Evolutionary conservation across 1,140 invertebrate genomes (phyloP).

Genomic region (Drosophila watanabei): DNA sequence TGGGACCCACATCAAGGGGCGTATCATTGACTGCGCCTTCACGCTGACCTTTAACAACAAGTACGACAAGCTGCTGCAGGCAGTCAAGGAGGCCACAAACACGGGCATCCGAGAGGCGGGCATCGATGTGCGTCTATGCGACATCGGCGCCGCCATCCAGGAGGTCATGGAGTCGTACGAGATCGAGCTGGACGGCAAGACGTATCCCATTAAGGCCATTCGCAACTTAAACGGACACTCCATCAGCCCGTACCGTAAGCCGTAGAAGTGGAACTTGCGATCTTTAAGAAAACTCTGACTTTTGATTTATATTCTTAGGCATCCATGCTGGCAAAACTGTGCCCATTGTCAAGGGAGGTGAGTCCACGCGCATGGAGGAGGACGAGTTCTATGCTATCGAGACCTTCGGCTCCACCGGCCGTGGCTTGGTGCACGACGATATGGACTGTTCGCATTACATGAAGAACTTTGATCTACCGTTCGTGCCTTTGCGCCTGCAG

Average conservation of each 20-base stretch:
- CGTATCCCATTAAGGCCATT: slow-evolving; percentile 98
- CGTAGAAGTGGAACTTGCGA: neutral
- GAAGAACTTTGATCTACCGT: slow-evolving; percentile 99
- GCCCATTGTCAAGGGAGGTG: slow-evolving; percentile 99
- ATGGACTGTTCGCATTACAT: slow-evolving; percentile 99
- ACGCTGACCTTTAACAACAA: slow-evolving; percentile 98
- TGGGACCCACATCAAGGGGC: slow-evolving; percentile 99
- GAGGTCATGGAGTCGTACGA: slow-evolving; percentile 99
- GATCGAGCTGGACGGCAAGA: slow-evolving; percentile 98
- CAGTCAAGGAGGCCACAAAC: slow-evolving; percentile 98
- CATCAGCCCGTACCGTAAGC: slow-evolving; percentile 96
- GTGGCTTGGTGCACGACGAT: slow-evolving; percentile 98
- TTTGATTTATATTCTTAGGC: slow-evolving; percentile 86
- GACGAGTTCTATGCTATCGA: slow-evolving; percentile 99
- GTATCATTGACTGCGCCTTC: slow-evolving; percentile 99
- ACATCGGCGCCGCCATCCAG: slow-evolving; percentile 98
- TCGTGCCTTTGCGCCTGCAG: slow-evolving; percentile 95
- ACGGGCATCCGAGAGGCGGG: slow-evolving; percentile 98
- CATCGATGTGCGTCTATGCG: slow-evolving; percentile 98
- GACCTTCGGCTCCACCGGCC: slow-evolving; percentile 99
- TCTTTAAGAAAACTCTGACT: neutral
- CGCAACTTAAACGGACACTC: slow-evolving; percentile 99
- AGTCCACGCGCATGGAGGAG: slow-evolving; percentile 99
- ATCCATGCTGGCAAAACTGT: slow-evolving; percentile 99
- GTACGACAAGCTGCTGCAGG: slow-evolving; percentile 97